Conservation (phyloP, 2,888 invertebrate genomes). For the Empis livida region DNA sequence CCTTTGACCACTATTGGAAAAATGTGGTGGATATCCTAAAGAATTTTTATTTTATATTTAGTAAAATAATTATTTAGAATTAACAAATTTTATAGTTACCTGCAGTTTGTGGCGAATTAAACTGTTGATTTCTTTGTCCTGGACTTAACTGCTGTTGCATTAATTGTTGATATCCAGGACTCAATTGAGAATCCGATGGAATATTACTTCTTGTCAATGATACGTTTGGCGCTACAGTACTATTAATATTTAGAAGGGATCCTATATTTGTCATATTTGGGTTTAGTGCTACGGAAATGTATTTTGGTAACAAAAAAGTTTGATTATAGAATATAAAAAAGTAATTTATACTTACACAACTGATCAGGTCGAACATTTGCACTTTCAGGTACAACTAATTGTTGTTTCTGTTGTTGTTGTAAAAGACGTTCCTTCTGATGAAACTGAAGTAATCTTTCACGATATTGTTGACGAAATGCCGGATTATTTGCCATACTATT, state of each 20-base stretch:
- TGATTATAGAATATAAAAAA: conserved; percentile 1
- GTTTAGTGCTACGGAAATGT: conserved; percentile 34
- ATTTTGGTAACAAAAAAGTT: no score
- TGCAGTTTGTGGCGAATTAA: conserved; percentile 29
- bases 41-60: neutral
- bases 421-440: conserved; percentile 57
- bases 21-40: conserved; percentile 29
- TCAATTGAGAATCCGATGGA: conserved; percentile 46
- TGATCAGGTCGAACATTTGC: conserved; percentile 45
- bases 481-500: conserved; percentile 22
- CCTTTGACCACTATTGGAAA: conserved; percentile 29
- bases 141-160: conserved; percentile 36
- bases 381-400: conserved; percentile 65
- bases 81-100: neutral
- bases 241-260: conserved; percentile 72
- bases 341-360: conserved; percentile 20
- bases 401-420: conserved; percentile 69
- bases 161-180: conserved; percentile 44
- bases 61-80: no score
- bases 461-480: conserved; percentile 24
- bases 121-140: conserved; percentile 34
- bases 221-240: conserved; percentile 74
- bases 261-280: conserved; percentile 52
- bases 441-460: conserved; percentile 33
- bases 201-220: conserved; percentile 60